Base-by-base conservation (phyloP, 2,888 invertebrate species). In the Stenoptilia bipunctidactyla region DNA sequence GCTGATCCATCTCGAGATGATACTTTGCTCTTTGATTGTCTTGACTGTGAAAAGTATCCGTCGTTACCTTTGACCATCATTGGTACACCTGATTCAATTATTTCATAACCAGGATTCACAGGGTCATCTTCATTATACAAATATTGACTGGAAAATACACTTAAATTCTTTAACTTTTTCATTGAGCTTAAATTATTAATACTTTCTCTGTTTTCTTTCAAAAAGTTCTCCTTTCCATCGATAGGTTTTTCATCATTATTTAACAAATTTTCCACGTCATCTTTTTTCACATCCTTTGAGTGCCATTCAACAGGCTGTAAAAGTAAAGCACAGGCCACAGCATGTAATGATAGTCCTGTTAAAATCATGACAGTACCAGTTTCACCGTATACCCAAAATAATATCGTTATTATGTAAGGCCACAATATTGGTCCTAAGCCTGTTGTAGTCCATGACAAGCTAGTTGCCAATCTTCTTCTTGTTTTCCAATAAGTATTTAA, bases 291-390 rank as follows among this genome's bases (percentile, higher is more conserved):
- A 51, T 71, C 79, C 56, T 87, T 87, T 2, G 86, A 74, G 58
- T 92, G 92, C 90, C 89, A 90, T 61, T 88, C 88, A 0, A 92
- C 90, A 2, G 92, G 92, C 56, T 92, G 92, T 34, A 92, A 70
- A 39, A 92, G 66, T 42, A 90, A 71, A 1, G 90, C 86, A 49
- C 88, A 89, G 15, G 88, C 88, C 38, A 91, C 67, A 0, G 90
- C 87, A 56, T 92, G 90, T 40, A 90, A 69, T 1, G 90, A 85
- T 42, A 92, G 80, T 2, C 87, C 91, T 13, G 89, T 85, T 50
- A 91, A 86, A 15, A 92, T 76, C 12, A 92, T 64, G 37, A 90
- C 83, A 0, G 91, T 86, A 14, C 91, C 91, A 40, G 86, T 83
- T 49, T 89, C 88, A 0, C 88, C 91, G 43, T 88, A 90, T 20